A percentile compares a stretch with the other conserved stretches of the same genome.
These are phyloP conservation scores for Galeopsomyia nigrocyanea DNA, from an alignment of 2,888 invertebrate species.

Conservation along the genomic window DNA sequence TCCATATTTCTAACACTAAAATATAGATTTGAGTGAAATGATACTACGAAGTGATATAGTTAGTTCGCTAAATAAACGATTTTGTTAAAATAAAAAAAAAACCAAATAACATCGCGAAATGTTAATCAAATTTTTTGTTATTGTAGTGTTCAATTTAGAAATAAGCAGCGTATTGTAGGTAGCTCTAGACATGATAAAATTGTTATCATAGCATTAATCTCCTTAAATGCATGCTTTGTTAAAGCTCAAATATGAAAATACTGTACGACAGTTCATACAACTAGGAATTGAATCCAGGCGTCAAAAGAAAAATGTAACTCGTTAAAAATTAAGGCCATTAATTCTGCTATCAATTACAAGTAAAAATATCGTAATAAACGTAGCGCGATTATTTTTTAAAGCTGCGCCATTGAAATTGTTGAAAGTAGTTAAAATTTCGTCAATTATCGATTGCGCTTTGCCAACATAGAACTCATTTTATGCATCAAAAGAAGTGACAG, in stretches of 20 bases:
- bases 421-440: conserved; percentile 34
- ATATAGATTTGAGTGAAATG: conserved; percentile 37
- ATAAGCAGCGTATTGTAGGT: conserved; percentile 44
- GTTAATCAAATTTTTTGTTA: conserved; percentile 40
- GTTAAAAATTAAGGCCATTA: conserved; percentile 18
- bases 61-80: conserved; percentile 34
- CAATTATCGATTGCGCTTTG: conserved; percentile 37
- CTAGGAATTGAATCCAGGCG: conserved; percentile 11
- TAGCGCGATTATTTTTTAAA: conserved; percentile 38
- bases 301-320: conserved; percentile 24
- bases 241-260: conserved; percentile 25
- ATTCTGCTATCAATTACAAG: conserved; percentile 26
- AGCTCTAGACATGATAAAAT: conserved; percentile 42
- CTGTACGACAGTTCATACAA: conserved; percentile 24
- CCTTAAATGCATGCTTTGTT: conserved; percentile 40
- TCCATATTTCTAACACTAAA: conserved; percentile 32
- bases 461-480: conserved; percentile 30
- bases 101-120: conserved; percentile 36
- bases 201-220: conserved; percentile 45
- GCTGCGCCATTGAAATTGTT: conserved; percentile 34
- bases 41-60: conserved; percentile 45
- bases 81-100: conserved; percentile 30
- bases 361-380: conserved; percentile 17
- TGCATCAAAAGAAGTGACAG: conserved; percentile 26
- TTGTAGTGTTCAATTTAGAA: conserved; percentile 44